A percentile compares a stretch with the other conserved stretches of the same genome.
Evolutionary conservation across 2,888 invertebrate genomes (phyloP).

Genomic region (Branchellion lobata): DNA sequence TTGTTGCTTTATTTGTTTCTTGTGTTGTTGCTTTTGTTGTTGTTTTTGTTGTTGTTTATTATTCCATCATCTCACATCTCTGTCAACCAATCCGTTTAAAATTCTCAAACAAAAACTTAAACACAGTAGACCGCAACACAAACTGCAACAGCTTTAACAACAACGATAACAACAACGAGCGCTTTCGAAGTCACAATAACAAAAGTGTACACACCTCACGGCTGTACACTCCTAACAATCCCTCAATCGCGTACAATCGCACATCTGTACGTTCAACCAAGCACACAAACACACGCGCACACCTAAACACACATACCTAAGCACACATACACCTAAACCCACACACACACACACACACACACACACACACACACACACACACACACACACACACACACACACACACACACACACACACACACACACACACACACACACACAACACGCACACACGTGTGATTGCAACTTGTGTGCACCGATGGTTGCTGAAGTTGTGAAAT

Average conservation of each 20-base stretch:
- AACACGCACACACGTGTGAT: too few species aligned
- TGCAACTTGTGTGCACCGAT: too few species aligned
- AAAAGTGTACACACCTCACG: background rate
- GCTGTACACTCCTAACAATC: too few species aligned
- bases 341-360: conserved; percentile 13
- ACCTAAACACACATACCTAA: background rate
- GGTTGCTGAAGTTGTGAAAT: too few species aligned
- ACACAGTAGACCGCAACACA: background rate
- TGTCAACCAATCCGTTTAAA: too few species aligned
- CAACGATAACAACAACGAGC: background rate
- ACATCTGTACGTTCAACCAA: background rate
- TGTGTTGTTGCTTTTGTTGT: too few species aligned
- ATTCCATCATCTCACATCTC: background rate
- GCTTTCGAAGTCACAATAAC: background rate
- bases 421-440: background rate
- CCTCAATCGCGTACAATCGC: background rate
- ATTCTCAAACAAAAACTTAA: too few species aligned
- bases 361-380: conserved; percentile 10
- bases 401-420: background rate
- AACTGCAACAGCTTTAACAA: background rate
- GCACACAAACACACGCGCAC: background rate
- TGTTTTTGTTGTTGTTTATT: too few species aligned
- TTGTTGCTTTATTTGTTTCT: too few species aligned
- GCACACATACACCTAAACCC: background rate
- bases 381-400: background rate